phyloP scores from a whole-genome alignment of 2,888 invertebrate species.

The Mesorhabditis belari region DNA sequence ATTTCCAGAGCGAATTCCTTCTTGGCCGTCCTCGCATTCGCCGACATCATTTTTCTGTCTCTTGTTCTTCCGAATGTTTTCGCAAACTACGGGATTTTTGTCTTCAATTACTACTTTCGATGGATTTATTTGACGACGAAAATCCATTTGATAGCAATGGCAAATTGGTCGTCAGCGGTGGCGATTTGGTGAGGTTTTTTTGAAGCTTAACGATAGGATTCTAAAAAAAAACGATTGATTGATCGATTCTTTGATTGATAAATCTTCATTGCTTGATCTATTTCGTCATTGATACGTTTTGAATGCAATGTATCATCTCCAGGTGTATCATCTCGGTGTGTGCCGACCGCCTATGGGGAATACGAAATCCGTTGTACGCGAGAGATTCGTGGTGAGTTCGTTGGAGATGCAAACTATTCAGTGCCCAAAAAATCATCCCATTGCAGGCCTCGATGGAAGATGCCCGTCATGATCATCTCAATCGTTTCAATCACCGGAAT shows the following conservation, averaged over 20 bases:
- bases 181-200: constrained; percentile 41
- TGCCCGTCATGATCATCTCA: constrained; percentile 31
- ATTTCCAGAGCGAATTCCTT: constrained; percentile 45
- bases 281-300: background rate
- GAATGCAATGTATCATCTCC: too few species aligned
- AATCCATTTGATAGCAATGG: constrained; percentile 43
- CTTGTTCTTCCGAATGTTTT: constrained; percentile 47
- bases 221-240: background rate
- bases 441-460: constrained; percentile 27
- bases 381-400: constrained; percentile 5
- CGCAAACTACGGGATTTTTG: constrained; percentile 46
- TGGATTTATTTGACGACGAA: constrained; percentile 35
- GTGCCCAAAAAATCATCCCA: background rate
- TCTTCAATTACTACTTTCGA: constrained; percentile 44
- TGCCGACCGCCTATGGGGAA: constrained; percentile 46
- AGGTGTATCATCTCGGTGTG: constrained; percentile 52
- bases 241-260: background rate
- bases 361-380: constrained; percentile 44
- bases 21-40: constrained; percentile 44
- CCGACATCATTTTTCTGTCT: constrained; percentile 47
- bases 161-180: constrained; percentile 51
- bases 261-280: background rate
- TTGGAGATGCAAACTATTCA: background rate
- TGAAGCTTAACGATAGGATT: background rate
- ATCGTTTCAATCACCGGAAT: constrained; percentile 38